phyloP scores from a whole-genome alignment of 1,140 invertebrate genomes.

The Cherax quadricarinatus region DNA sequence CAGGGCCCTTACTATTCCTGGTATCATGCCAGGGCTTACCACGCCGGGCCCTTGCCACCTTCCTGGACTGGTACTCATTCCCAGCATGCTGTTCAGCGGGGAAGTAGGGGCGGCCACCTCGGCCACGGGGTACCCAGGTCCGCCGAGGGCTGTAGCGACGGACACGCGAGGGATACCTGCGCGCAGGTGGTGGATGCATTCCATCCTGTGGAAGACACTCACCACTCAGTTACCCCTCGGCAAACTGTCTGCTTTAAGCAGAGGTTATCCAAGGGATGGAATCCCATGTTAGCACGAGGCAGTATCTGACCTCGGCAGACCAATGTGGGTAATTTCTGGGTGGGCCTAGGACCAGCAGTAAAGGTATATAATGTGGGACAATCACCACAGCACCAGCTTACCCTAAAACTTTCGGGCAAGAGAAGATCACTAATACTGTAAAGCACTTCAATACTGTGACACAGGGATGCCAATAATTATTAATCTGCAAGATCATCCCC shows the following conservation, averaged over 20 bases:
- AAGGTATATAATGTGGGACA: not conserved
- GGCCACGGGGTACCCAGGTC: slow-evolving; percentile 41
- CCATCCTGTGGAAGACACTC: slow-evolving; percentile 55
- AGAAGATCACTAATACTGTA: not conserved
- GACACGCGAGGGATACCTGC: slow-evolving; percentile 30
- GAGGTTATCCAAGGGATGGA: slow-evolving; percentile 11
- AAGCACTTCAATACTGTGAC: not conserved
- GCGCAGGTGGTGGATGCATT: slow-evolving; percentile 20
- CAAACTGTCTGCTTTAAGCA: not conserved
- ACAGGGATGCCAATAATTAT: not conserved
- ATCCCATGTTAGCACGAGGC: not conserved
- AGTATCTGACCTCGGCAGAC: not conserved
- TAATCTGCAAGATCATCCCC: not conserved
- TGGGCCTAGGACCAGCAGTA: not conserved
- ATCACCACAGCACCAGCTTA: not conserved
- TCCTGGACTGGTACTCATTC: slow-evolving; percentile 33
- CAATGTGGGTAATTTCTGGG: not conserved
- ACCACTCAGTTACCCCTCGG: slow-evolving; percentile 15
- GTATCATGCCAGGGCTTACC: slow-evolving; percentile 56
- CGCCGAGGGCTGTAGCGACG: slow-evolving; percentile 46
- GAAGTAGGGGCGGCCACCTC: slow-evolving; percentile 27
- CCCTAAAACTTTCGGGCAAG: slow-evolving; percentile 4
- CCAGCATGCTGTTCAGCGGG: slow-evolving; percentile 27
- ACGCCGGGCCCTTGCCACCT: slow-evolving; percentile 33
- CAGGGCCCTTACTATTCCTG: slow-evolving; percentile 43